These are phyloP conservation scores for Pimephales promelas DNA, from an alignment of 2,113 vertebrate species.

Conservation along the genomic window DNA sequence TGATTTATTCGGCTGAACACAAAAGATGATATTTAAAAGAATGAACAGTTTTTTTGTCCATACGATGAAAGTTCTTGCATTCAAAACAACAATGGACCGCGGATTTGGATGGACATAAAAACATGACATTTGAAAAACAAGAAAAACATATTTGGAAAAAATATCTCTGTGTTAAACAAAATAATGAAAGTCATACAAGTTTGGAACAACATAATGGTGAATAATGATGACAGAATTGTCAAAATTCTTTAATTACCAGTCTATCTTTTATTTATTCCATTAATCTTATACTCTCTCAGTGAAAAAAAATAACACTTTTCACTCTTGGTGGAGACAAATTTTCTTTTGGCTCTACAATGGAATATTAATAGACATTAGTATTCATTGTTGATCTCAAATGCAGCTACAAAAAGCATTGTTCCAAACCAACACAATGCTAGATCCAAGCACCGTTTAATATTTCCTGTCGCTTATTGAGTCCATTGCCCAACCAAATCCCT, in stretches of 20 bases:
- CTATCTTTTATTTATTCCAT: neutral
- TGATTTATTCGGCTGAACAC: neutral
- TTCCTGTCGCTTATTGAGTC: constrained; percentile 3
- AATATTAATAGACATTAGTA: constrained; percentile 15
- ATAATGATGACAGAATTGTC: no score
- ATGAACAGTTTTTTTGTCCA: neutral
- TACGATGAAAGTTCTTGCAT: neutral
- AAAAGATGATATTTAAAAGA: neutral
- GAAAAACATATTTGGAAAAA: neutral
- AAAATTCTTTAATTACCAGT: neutral
- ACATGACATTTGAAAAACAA: neutral
- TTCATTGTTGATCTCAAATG: neutral
- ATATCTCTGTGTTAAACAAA: neutral
- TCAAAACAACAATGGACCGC: neutral
- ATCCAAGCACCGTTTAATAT: constrained; percentile 10
- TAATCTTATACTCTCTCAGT: neutral
- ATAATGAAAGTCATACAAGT: neutral
- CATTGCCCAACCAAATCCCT: neutral
- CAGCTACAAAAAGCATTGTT: constrained; percentile 1
- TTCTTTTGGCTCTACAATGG: neutral
- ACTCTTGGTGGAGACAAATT: neutral
- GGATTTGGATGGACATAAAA: neutral
- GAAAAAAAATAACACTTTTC: neutral
- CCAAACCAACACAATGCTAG: neutral
- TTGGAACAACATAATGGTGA: neutral